Evolutionary conservation across 2,113 vertebrate species (phyloP).

Genomic region (Aphyosemion australe): DNA sequence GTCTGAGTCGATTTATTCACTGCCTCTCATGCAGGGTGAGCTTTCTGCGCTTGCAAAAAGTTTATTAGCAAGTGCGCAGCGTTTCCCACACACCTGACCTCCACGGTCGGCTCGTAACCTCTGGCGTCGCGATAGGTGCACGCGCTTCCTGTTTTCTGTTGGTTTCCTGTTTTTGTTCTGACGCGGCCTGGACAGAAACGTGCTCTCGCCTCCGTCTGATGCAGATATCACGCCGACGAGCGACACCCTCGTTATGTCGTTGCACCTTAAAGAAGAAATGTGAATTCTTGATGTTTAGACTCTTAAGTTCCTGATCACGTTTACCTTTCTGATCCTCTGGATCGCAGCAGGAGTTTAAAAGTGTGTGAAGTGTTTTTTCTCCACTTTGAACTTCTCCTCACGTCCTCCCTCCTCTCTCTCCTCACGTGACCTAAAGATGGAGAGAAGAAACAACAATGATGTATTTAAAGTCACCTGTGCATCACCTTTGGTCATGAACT

Average conservation of each 20-base stretch:
- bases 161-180: constrained; percentile 76
- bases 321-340: neutral
- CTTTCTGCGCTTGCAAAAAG: constrained; percentile 20
- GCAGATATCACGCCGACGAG: constrained; percentile 11
- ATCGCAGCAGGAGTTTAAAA: too few species aligned
- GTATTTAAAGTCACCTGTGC: neutral
- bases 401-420: constrained; percentile 14
- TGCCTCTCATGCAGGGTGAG: neutral
- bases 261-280: too few species aligned
- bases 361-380: neutral
- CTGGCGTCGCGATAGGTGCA: constrained; percentile 29
- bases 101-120: constrained; percentile 18
- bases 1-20: constrained; percentile 33
- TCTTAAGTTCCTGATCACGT: neutral
- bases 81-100: constrained; percentile 48
- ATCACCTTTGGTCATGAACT: neutral
- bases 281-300: too few species aligned
- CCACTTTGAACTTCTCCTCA: too few species aligned
- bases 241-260: too few species aligned
- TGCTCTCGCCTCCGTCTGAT: constrained; percentile 7
- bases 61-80: constrained; percentile 14
- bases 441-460: neutral
- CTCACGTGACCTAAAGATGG: constrained; percentile 15
- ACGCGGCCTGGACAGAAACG: constrained; percentile 49
- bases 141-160: constrained; percentile 61